Base-by-base conservation (phyloP, 2,797 vertebrate genomes). In the Onychomys torridus region DNA sequence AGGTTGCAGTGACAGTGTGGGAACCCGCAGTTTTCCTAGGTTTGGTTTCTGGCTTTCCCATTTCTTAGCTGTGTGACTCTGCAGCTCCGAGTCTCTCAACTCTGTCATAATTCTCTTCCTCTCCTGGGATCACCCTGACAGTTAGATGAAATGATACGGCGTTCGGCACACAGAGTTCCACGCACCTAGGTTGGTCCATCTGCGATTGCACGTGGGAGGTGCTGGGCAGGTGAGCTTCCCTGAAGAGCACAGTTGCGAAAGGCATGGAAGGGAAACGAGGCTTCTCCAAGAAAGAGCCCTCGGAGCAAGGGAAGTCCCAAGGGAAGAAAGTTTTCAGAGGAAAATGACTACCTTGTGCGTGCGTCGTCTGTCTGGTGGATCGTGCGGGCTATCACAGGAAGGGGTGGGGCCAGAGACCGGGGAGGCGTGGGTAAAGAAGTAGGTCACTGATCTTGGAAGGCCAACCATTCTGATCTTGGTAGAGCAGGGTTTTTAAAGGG, bases 241-340 rank as follows among this genome's bases (percentile, higher is more conserved):
- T 11, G 16, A 7, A 59, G 67, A 93, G 17, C 49, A 61, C 32
- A 55, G 43, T 61, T 89, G 81, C 4, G 25, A 96, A 95, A 95
- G 78, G 10, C 37, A 65, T 37, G 43, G 75, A 8, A 65, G 46
- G 73, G 90, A 90, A 90, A n/a, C 19, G 73, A 87, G 65, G 9
- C 6, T 49, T 11, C 73, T 92, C 52, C 76, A 86, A 77, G 88
- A 83, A 13, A 49, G 37, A 79, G 73, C 5, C 52, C 12, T 34
- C 34, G 34, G 25, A 94, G 61, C 61, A 65, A 95, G n/a, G n/a
- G n/a, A n/a, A 95, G 65, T 57, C 21, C 49, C 55, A 43, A 27
- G 55, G 23, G 43, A 94, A 93, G 93, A 63, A 92, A 87, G 75
- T 96, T 95, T 96, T 89, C 82, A 67, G 82, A 89, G 87, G 78